phyloP scores from a whole-genome alignment of 2,113 vertebrate genomes.

The Ceyx melanurus region DNA sequence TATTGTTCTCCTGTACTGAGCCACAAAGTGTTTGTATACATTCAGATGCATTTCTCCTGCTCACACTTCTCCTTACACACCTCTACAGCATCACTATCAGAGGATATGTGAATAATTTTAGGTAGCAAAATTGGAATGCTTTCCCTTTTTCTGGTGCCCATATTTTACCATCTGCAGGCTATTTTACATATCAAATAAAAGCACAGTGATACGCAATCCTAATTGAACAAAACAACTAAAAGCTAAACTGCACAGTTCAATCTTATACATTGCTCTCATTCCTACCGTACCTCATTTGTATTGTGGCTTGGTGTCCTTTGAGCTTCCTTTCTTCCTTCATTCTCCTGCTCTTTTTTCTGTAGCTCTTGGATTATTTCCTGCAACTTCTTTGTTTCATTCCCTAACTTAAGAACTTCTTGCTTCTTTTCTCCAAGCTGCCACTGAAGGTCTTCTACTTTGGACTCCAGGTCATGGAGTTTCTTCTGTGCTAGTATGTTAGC shows the following conservation, averaged over 20 bases:
- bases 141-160: background rate
- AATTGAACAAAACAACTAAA: background rate
- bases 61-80: background rate
- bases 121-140: background rate
- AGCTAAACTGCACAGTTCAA: background rate
- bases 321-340: constrained; percentile 31
- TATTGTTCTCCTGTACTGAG: background rate
- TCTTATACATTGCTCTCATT: background rate
- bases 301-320: constrained; percentile 58
- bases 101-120: background rate
- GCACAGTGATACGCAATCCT: background rate
- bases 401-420: constrained; percentile 76
- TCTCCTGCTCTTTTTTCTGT: constrained; percentile 67
- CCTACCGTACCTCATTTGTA: constrained; percentile 70
- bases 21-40: background rate
- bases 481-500: constrained; percentile 77
- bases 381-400: constrained; percentile 80
- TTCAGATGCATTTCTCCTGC: background rate
- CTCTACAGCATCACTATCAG: background rate
- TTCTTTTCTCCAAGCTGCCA: constrained; percentile 81
- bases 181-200: background rate
- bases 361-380: constrained; percentile 79
- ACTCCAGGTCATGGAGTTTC: constrained; percentile 76
- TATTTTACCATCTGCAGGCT: background rate
- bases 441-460: constrained; percentile 77